Evolutionary conservation across 2,113 vertebrate species (phyloP).

Genomic region (Leiothrix lutea): DNA sequence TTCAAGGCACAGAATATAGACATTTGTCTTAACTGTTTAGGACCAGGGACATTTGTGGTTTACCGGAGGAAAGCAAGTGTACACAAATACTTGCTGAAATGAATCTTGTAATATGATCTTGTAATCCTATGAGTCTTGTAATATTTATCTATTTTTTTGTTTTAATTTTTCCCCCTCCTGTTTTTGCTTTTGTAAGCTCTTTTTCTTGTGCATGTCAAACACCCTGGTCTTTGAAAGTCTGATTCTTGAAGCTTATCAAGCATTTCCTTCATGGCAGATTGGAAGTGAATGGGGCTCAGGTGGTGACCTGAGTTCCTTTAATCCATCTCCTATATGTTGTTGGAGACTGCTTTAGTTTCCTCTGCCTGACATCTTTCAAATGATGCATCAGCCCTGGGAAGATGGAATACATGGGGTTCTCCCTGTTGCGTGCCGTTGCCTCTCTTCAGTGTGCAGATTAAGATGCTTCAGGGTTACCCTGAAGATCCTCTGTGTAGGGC

Average conservation of each 20-base stretch:
- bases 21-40: not conserved
- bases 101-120: not conserved
- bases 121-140: not conserved
- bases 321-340: not conserved
- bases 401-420: not conserved
- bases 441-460: not conserved
- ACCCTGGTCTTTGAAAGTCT: not conserved
- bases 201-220: not conserved
- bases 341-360: not conserved
- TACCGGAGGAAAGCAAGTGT: not conserved
- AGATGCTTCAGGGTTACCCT: not conserved
- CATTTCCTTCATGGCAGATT: not conserved
- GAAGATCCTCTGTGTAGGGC: not conserved
- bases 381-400: not conserved
- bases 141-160: not conserved
- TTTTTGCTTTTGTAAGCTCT: not conserved
- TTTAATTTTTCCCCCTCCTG: accelerated
- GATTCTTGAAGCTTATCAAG: not conserved
- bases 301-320: not conserved
- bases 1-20: not conserved
- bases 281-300: not conserved
- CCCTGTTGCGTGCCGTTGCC: not conserved
- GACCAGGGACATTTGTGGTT: not conserved
- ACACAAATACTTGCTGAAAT: not conserved
- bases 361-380: not conserved